Conservation (phyloP, 2,113 vertebrate genomes). For the Prionailurus viverrinus region DNA sequence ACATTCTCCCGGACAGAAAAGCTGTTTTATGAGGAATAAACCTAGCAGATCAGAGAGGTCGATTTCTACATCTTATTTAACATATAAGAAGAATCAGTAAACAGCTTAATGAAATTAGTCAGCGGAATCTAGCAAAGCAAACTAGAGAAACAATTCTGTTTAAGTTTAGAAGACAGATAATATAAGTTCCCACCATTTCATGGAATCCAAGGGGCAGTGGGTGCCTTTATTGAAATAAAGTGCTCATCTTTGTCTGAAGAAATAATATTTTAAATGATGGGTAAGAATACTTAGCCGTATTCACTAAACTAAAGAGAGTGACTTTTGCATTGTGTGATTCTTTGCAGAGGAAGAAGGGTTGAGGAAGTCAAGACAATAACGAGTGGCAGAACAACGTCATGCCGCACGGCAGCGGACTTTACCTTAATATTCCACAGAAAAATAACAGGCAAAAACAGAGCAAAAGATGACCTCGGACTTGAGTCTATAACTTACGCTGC, state of each 20-base stretch:
- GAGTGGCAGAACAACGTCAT: background rate
- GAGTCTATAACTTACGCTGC: background rate
- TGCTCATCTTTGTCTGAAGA: background rate
- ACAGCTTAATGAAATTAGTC: slow-evolving; percentile 13
- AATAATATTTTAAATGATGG: background rate
- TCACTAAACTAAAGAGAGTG: background rate
- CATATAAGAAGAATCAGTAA: background rate
- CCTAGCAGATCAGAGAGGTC: background rate
- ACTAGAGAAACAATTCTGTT: slow-evolving; percentile 25
- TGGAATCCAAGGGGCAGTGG: background rate
- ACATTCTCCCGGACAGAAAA: background rate
- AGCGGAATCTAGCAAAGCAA: background rate
- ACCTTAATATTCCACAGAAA: slow-evolving; percentile 30
- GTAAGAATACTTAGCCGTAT: background rate
- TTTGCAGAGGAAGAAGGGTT: background rate
- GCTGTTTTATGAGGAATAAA: background rate
- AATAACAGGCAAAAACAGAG: slow-evolving; percentile 4
- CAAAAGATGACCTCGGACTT: background rate
- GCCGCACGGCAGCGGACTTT: background rate
- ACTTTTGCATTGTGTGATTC: background rate
- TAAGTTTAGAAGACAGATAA: slow-evolving; percentile 19
- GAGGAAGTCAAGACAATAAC: background rate
- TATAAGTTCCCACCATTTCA: background rate
- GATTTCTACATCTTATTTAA: background rate
- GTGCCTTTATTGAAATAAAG: background rate